phyloP scores from a whole-genome alignment of 2,113 vertebrate genomes.

The Urocynchramus pylzowi region DNA sequence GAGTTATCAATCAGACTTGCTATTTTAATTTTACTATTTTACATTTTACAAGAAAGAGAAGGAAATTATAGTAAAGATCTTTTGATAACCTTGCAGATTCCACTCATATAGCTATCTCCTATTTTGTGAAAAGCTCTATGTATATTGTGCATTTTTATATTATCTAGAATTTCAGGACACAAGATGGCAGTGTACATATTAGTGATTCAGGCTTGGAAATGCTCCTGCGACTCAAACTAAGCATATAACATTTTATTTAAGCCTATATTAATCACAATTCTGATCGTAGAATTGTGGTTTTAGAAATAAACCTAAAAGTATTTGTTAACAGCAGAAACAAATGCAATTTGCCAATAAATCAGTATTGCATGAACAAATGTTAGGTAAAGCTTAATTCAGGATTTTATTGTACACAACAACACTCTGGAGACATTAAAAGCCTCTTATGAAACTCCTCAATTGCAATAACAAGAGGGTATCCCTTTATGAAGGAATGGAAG shows the following conservation, averaged over 20 bases:
- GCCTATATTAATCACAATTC: slow-evolving; percentile 8
- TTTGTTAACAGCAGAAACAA: slow-evolving; percentile 11
- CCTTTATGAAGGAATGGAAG: slow-evolving; percentile 47
- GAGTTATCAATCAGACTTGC: background rate
- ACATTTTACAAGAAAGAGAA: background rate
- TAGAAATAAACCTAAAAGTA: slow-evolving; percentile 16
- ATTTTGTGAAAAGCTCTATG: background rate
- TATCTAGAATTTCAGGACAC: slow-evolving; percentile 34
- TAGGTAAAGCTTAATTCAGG: slow-evolving; percentile 51
- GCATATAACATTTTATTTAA: background rate
- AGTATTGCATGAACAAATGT: slow-evolving; percentile 48
- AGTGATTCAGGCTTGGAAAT: background rate
- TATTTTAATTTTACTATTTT: background rate
- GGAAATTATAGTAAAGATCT: background rate
- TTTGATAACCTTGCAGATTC: background rate
- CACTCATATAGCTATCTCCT: background rate
- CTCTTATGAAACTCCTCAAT: slow-evolving; percentile 31
- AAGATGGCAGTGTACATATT: slow-evolving; percentile 48
- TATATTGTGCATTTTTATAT: background rate
- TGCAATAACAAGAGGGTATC: slow-evolving; percentile 42
- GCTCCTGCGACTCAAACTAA: background rate
- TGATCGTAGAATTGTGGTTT: background rate
- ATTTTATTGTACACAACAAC: slow-evolving; percentile 23
- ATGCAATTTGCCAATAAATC: background rate
- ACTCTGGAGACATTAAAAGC: slow-evolving; percentile 40